phyloP scores from a whole-genome alignment of 2,888 invertebrate species.

The Gari tellinella region DNA sequence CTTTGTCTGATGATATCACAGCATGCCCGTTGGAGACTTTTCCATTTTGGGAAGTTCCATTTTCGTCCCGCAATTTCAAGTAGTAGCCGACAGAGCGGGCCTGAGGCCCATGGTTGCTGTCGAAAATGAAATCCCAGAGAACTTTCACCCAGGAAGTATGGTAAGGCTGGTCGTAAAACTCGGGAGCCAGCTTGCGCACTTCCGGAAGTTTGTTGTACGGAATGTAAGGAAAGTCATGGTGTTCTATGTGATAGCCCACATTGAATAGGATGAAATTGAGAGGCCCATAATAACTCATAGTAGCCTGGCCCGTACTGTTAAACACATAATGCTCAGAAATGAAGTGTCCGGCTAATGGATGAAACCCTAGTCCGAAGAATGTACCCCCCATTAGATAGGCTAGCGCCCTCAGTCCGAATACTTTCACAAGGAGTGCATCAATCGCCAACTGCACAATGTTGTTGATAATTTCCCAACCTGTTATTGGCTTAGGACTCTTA shows the following conservation, averaged over 20 bases:
- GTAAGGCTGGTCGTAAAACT: slow-evolving; percentile 97
- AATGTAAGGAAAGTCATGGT: slow-evolving; percentile 85
- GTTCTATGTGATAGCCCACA: slow-evolving; percentile 84
- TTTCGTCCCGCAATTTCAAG: slow-evolving; percentile 10
- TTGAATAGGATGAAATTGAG: slow-evolving; percentile 83
- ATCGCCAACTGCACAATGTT: slow-evolving; percentile 74
- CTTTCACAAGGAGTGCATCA: slow-evolving; percentile 71
- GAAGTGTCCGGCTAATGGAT: slow-evolving; percentile 83
- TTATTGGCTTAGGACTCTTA: slow-evolving; percentile 81
- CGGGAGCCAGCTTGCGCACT: slow-evolving; percentile 88
- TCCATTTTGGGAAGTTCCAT: slow-evolving; percentile 5
- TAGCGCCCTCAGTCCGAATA: slow-evolving; percentile 78
- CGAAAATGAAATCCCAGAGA: slow-evolving; percentile 96
- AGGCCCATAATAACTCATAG: slow-evolving; percentile 84
- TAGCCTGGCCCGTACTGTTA: slow-evolving; percentile 79
- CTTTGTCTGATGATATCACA: too few relatives aligned
- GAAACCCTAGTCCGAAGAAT: slow-evolving; percentile 81
- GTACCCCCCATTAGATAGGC: slow-evolving; percentile 80
- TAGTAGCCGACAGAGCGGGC: slow-evolving; percentile 88
- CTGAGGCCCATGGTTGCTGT: slow-evolving; percentile 98
- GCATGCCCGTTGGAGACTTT: too few relatives aligned
- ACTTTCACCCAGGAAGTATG: slow-evolving; percentile 97
- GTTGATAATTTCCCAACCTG: slow-evolving; percentile 81
- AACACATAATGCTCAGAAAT: slow-evolving; percentile 84
- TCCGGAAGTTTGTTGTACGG: slow-evolving; percentile 81